Evolutionary conservation across 2,797 vertebrate species (phyloP).

Genomic region (Notoglanidium macrostoma): DNA sequence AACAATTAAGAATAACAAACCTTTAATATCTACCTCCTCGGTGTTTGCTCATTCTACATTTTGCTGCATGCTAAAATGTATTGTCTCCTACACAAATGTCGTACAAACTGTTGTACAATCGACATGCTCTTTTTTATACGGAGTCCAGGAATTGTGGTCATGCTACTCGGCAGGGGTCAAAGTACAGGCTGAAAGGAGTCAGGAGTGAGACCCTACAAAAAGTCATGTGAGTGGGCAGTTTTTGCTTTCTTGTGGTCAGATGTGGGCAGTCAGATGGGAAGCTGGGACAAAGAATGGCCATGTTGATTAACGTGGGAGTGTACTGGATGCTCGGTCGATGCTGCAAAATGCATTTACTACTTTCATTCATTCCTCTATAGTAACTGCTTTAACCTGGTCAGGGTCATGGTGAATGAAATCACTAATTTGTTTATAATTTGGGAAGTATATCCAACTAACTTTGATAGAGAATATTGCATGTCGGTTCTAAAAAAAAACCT

Average conservation of each 20-base stretch:
- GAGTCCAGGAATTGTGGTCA: background rate
- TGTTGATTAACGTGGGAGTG: background rate
- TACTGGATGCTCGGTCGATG: background rate
- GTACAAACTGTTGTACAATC: background rate
- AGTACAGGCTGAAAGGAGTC: background rate
- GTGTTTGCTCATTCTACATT: background rate
- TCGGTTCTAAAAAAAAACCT: background rate
- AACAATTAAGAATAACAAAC: background rate
- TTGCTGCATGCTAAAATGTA: background rate
- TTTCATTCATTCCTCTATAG: background rate
- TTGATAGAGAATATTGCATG: background rate
- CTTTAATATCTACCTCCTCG: background rate
- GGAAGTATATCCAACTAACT: background rate
- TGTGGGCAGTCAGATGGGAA: background rate
- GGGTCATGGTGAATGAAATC: background rate
- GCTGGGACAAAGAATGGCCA: background rate
- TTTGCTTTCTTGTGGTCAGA: background rate
- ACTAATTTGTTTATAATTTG: background rate
- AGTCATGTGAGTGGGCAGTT: background rate
- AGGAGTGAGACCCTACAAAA: background rate
- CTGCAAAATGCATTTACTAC: background rate
- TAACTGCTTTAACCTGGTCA: background rate
- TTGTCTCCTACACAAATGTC: background rate
- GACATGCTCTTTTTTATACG: background rate
- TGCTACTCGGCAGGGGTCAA: background rate